Evolutionary conservation across 2,797 vertebrate species (phyloP).

Genomic region (Sebastes taczanowskii): DNA sequence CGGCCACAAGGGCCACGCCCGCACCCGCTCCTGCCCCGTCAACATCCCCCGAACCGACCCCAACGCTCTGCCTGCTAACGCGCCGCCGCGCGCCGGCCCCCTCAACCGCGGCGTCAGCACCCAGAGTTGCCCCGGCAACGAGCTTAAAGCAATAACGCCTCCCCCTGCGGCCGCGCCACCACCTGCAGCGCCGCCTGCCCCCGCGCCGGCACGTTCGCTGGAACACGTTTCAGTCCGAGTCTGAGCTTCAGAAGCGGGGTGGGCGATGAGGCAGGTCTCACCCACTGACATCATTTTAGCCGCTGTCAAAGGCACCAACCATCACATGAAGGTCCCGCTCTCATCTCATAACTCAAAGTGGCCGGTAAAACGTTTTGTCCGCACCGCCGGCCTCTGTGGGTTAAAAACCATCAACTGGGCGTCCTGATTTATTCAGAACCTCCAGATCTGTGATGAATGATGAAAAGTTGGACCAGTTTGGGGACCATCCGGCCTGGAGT

Average conservation of each 20-base stretch:
- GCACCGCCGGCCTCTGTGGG: not conserved
- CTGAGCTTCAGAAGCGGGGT: constrained; percentile 18
- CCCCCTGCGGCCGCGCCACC: constrained; percentile 22
- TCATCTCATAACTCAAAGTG: not conserved
- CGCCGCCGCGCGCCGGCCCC: constrained; percentile 32
- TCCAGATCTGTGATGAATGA: not conserved
- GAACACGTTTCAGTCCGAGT: constrained; percentile 67
- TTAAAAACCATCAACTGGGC: not conserved
- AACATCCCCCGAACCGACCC: constrained; percentile 86
- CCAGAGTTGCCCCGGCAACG: constrained; percentile 83
- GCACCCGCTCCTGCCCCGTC: constrained; percentile 92
- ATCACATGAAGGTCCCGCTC: not conserved
- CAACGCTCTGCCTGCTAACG: constrained; percentile 53
- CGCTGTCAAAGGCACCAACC: not conserved
- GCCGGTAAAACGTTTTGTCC: not conserved
- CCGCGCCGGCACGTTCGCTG: constrained; percentile 47
- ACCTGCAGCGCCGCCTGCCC: not conserved
- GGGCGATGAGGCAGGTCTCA: not conserved
- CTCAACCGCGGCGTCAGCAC: constrained; percentile 84
- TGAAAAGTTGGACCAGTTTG: not conserved
- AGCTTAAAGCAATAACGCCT: constrained; percentile 87
- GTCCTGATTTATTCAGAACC: not conserved
- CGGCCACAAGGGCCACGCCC: constrained; percentile 85
- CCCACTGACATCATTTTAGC: not conserved
- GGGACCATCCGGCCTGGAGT: not conserved